A percentile compares a stretch with the other conserved stretches of the same genome.
Conservation (phyloP, 2,113 vertebrate species). For the Halcyon senegalensis region DNA sequence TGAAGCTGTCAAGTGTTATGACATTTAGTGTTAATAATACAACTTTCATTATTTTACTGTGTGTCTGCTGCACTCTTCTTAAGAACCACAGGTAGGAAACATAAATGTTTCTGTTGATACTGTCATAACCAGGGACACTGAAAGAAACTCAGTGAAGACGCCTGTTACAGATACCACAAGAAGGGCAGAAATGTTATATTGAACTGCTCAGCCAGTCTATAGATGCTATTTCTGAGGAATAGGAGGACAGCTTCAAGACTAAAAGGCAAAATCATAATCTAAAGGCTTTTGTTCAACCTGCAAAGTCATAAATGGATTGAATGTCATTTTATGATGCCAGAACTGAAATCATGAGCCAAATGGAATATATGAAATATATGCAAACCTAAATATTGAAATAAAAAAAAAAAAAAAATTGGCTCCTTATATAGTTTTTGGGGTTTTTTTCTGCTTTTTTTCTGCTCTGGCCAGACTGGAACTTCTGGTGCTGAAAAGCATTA, state of each 20-base stretch:
- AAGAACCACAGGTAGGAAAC: constrained; percentile 37
- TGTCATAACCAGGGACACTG: not conserved
- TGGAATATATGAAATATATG: not conserved
- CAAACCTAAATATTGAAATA: not conserved
- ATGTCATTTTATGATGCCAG: not conserved
- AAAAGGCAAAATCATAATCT: not conserved
- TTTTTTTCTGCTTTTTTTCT: not conserved
- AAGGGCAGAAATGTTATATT: not conserved
- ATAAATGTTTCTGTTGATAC: constrained; percentile 30
- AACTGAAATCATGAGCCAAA: not conserved
- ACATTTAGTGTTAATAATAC: constrained; percentile 67
- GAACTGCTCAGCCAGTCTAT: not conserved
- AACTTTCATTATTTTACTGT: constrained; percentile 48
- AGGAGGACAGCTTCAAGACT: not conserved
- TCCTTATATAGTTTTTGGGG: not conserved
- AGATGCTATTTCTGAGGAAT: not conserved
- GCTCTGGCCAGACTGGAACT: not conserved
- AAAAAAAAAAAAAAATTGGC: not conserved
- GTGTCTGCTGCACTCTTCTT: constrained; percentile 34
- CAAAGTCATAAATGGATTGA: not conserved
- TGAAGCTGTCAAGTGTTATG: constrained; percentile 66
- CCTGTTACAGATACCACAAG: not conserved
- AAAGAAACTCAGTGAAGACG: not conserved
- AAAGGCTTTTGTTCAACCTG: not conserved
- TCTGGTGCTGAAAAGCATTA: not conserved